These are phyloP conservation scores for Rhimphoctona megacephalus DNA, from an alignment of 2,888 invertebrate genomes.

Conservation along the genomic window DNA sequence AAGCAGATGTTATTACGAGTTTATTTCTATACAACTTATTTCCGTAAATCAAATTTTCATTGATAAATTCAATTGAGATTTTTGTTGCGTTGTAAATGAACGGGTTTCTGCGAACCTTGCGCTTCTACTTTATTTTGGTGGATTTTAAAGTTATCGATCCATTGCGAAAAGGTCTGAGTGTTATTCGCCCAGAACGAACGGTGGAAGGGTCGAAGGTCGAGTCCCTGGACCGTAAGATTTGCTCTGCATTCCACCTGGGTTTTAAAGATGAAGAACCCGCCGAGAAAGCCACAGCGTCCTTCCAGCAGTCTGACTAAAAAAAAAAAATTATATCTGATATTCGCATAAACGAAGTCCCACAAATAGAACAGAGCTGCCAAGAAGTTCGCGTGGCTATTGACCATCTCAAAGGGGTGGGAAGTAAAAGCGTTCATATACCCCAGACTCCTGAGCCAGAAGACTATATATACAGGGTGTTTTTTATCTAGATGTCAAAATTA, in stretches of 20 bases:
- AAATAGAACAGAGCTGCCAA: slow-evolving; percentile 51
- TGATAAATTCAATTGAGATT: background rate
- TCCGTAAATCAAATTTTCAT: background rate
- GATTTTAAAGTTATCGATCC: slow-evolving; percentile 2
- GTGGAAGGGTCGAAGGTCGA: slow-evolving; percentile 41
- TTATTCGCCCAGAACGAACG: slow-evolving; percentile 15
- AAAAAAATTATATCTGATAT: background rate
- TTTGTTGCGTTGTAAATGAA: background rate
- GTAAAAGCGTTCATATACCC: slow-evolving; percentile 11
- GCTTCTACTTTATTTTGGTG: background rate
- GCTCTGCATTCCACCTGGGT: slow-evolving; percentile 37
- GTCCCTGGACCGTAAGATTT: slow-evolving; percentile 38
- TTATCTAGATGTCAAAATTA: background rate
- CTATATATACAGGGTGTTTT: background rate
- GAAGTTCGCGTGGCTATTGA: slow-evolving; percentile 66
- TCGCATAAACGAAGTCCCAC: slow-evolving; percentile 10
- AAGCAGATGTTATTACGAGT: background rate
- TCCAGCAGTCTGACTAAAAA: slow-evolving; percentile 16
- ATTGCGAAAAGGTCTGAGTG: background rate
- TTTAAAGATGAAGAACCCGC: slow-evolving; percentile 18
- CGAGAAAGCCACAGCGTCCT: slow-evolving; percentile 21
- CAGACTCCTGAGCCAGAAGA: background rate
- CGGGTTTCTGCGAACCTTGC: background rate
- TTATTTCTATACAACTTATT: background rate
- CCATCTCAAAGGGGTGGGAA: background rate